Percentiles rank a stretch among this genome's conserved stretches.
phyloP scores from a whole-genome alignment of 2,797 vertebrate species.

The Tenualosa thibaudeaui region DNA sequence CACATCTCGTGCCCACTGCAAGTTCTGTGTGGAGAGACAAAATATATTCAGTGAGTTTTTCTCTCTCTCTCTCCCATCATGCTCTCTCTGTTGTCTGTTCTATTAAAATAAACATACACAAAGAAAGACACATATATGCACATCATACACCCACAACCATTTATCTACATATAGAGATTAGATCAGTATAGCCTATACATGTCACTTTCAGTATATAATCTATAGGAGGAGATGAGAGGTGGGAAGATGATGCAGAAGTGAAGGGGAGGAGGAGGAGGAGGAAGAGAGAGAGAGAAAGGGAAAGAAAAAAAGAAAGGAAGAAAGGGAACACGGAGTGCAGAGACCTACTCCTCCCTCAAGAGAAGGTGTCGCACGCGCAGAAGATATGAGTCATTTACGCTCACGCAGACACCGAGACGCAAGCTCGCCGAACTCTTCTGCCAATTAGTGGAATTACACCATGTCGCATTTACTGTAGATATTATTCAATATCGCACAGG shows the following conservation, averaged over 20 bases:
- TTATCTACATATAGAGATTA: not conserved
- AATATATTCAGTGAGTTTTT: conserved; percentile 57
- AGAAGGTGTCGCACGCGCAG: not conserved
- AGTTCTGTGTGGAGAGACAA: conserved; percentile 81
- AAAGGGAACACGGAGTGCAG: not conserved
- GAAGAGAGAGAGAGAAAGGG: not conserved
- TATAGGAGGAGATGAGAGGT: not conserved
- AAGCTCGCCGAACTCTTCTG: not conserved
- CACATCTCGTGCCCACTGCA: conserved; percentile 98
- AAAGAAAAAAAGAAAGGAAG: not conserved
- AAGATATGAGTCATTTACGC: conserved; percentile 2
- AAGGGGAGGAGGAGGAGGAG: not conserved
- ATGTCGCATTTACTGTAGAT: not conserved
- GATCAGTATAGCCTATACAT: not conserved
- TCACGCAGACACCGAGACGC: not conserved
- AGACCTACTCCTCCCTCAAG: not conserved
- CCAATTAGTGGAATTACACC: not conserved
- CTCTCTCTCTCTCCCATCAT: not conserved
- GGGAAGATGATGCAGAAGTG: not conserved
- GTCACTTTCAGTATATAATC: not conserved
- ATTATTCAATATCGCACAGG: not conserved
- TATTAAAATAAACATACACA: not conserved
- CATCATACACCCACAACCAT: not conserved
- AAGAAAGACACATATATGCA: not conserved
- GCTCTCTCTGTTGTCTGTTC: not conserved